phyloP scores from a whole-genome alignment of 2,888 invertebrate genomes.

The Gisinianus flammeolus region DNA sequence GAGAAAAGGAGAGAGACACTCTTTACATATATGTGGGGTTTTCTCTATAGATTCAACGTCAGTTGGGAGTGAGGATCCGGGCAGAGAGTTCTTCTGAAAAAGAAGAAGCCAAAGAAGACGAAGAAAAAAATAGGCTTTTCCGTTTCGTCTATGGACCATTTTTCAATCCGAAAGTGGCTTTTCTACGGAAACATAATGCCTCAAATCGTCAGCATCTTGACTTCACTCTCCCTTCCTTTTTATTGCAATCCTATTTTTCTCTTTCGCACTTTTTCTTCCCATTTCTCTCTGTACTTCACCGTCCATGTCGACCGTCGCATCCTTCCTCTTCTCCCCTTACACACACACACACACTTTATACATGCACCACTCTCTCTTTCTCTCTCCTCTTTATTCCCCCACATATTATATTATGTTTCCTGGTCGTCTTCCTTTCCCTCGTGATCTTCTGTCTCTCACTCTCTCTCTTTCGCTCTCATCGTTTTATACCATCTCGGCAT shows the following conservation, averaged over 20 bases:
- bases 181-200: conserved; percentile 54
- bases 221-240: conserved; percentile 49
- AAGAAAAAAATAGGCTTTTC: conserved; percentile 42
- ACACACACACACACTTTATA: neutral
- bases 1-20: no score
- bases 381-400: conserved; percentile 15
- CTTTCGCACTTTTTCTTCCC: conserved; percentile 45
- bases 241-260: conserved; percentile 41
- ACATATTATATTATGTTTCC: conserved; percentile 20
- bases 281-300: conserved; percentile 33
- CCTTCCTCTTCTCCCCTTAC: neutral
- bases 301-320: neutral
- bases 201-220: conserved; percentile 54
- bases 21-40: no score
- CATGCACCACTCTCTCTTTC: neutral
- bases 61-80: neutral
- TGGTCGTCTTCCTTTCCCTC: conserved; percentile 9
- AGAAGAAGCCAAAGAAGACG: neutral
- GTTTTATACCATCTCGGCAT: neutral
- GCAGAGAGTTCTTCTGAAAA: neutral
- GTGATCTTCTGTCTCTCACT: neutral
- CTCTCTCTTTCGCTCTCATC: neutral
- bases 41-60: no score
- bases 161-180: conserved; percentile 54
- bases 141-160: conserved; percentile 42